phyloP scores from a whole-genome alignment of 2,888 invertebrate species.

The Drepana falcataria region DNA sequence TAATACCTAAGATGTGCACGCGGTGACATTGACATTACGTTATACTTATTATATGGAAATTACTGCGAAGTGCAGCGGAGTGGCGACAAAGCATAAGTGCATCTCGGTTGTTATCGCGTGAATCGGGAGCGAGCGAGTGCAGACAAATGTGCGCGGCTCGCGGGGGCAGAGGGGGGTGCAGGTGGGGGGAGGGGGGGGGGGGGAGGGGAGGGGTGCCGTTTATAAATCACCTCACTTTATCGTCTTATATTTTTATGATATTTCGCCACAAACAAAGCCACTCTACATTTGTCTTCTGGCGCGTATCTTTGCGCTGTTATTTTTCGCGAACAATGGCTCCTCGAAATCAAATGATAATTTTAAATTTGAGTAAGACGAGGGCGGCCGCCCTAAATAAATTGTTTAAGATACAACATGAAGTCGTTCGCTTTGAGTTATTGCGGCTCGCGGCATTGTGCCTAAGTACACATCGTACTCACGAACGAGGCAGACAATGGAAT shows the following conservation, averaged over 20 bases:
- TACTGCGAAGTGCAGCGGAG: no score
- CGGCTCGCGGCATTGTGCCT: constrained; percentile 15
- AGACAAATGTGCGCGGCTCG: no score
- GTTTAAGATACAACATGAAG: constrained; percentile 40
- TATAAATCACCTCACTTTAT: constrained; percentile 56
- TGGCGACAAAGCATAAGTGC: no score
- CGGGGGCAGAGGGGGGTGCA: no score
- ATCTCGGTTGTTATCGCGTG: no score
- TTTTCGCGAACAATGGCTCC: constrained; percentile 49
- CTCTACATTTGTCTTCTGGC: constrained; percentile 53
- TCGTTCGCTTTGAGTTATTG: constrained; percentile 34
- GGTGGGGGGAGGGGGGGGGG: constrained; percentile 2
- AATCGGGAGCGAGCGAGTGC: no score
- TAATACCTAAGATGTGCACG: no score
- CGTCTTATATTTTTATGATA: constrained; percentile 61
- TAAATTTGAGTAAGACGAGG: constrained; percentile 43
- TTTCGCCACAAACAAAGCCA: constrained; percentile 59
- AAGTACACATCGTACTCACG: constrained; percentile 6
- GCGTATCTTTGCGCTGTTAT: constrained; percentile 48
- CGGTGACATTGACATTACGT: no score
- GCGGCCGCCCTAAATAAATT: constrained; percentile 34
- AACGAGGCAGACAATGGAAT: constrained; percentile 4
- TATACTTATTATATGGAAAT: no score
- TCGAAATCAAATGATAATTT: constrained; percentile 61
- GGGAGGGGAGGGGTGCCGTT: constrained; percentile 7